These are phyloP conservation scores for Bombus waltoni DNA, from an alignment of 1,140 invertebrate genomes.

Conservation along the genomic window DNA sequence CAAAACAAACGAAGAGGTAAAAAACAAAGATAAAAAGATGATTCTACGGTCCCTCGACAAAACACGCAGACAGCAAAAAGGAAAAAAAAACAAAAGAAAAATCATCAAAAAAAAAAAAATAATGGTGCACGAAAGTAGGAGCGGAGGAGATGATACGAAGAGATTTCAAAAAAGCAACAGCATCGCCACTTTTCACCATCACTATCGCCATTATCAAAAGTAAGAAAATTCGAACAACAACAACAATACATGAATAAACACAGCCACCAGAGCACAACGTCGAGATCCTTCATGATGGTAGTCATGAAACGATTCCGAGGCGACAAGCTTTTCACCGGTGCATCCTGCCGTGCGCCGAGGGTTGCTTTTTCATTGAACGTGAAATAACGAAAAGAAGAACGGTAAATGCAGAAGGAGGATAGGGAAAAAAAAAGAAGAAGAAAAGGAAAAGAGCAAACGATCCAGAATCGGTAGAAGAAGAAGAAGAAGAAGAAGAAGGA, in stretches of 20 bases:
- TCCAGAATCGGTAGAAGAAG: slow-evolving; percentile 27
- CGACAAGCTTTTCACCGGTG: slow-evolving; percentile 75
- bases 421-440: not conserved
- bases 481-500: not conserved
- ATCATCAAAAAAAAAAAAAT: slow-evolving; percentile 42
- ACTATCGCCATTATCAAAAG: slow-evolving; percentile 62
- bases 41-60: slow-evolving; percentile 53
- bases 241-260: slow-evolving; percentile 72
- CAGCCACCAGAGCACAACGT: slow-evolving; percentile 61
- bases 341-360: slow-evolving; percentile 77
- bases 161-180: slow-evolving; percentile 51
- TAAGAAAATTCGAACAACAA: slow-evolving; percentile 65
- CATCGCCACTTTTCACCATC: slow-evolving; percentile 62
- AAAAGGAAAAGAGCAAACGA: not conserved
- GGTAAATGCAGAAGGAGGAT: not conserved
- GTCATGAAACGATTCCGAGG: slow-evolving; percentile 77
- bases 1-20: slow-evolving; percentile 25
- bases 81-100: slow-evolving; percentile 29
- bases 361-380: slow-evolving; percentile 70
- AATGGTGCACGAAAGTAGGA: slow-evolving; percentile 61
- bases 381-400: not conserved
- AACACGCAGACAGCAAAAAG: slow-evolving; percentile 40
- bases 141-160: slow-evolving; percentile 56
- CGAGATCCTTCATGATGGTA: slow-evolving; percentile 75
- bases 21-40: not conserved